Percentiles rank a stretch among this genome's conserved stretches.
Evolutionary conservation across 2,797 vertebrate species (phyloP).

Genomic region (Agapornis canus): DNA sequence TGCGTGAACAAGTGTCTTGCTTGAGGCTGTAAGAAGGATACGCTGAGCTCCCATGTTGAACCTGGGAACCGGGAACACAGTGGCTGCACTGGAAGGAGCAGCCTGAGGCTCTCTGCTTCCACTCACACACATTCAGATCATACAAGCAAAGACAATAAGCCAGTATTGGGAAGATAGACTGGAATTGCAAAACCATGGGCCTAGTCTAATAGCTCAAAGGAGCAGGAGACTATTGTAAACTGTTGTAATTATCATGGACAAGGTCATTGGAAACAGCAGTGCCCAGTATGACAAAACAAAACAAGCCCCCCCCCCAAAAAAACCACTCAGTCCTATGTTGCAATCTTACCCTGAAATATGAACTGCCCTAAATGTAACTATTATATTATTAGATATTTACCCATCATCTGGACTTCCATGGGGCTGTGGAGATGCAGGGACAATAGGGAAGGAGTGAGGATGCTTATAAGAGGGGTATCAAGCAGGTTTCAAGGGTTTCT

Average conservation of each 20-base stretch:
- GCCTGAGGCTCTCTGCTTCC: background rate
- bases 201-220: background rate
- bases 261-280: background rate
- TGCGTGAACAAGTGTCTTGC: background rate
- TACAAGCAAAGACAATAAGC: background rate
- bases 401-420: background rate
- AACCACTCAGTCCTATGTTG: background rate
- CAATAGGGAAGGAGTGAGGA: background rate
- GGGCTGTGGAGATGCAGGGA: background rate
- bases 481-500: background rate
- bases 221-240: background rate
- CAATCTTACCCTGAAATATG: background rate
- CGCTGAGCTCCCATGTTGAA: background rate
- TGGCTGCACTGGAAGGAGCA: fast-evolving
- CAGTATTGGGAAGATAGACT: background rate
- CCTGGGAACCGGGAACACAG: background rate
- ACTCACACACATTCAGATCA: fast-evolving
- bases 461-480: background rate
- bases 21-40: background rate
- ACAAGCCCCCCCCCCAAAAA: background rate
- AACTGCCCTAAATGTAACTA: background rate
- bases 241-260: background rate
- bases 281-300: background rate
- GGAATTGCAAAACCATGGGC: background rate
- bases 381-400: background rate